Evolutionary conservation across 92 coral and sea anemone genomes (phyloP).

Genomic region (Blastomussa wellsi): DNA sequence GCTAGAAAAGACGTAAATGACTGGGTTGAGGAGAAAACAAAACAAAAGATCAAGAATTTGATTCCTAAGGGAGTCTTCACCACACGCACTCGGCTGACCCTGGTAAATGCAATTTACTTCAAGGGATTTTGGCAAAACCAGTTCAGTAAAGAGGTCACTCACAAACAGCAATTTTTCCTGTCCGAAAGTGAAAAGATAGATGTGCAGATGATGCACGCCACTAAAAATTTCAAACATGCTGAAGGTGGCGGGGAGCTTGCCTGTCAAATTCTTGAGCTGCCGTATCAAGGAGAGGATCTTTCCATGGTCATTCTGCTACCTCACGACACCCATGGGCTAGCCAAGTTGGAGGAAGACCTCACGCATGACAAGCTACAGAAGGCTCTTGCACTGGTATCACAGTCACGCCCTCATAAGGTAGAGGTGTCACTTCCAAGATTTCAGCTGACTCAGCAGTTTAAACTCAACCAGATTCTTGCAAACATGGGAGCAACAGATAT

Average conservation of each 20-base stretch:
- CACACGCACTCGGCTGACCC: conserved; percentile 51
- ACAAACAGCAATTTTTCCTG: conserved; percentile 49
- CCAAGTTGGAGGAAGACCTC: conserved; percentile 59
- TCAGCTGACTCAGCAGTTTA: conserved; percentile 64
- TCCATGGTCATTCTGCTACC: conserved; percentile 83
- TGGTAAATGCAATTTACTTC: conserved; percentile 87
- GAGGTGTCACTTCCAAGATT: conserved; percentile 79
- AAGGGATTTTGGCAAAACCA: conserved; percentile 79
- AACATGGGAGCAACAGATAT: conserved; percentile 66
- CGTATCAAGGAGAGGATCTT: conserved; percentile 56
- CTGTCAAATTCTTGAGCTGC: conserved; percentile 76
- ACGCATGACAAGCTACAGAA: conserved; percentile 45
- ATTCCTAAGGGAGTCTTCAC: conserved; percentile 50
- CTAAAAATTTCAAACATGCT: conserved; percentile 45
- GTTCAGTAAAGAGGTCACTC: conserved; percentile 48
- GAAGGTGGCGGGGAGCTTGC: conserved; percentile 27
- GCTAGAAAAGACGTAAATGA: conserved; percentile 67
- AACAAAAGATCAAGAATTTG: conserved; percentile 63
- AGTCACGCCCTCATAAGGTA: conserved; percentile 44
- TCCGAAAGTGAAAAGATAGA: conserved; percentile 41
- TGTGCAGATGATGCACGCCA: conserved; percentile 72
- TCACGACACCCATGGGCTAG: conserved; percentile 63
- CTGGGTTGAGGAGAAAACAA: conserved; percentile 87
- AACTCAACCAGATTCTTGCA: conserved; percentile 52
- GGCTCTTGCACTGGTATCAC: conserved; percentile 26